phyloP scores from a whole-genome alignment of 2,888 invertebrate species.

The Griposia aprilina region DNA sequence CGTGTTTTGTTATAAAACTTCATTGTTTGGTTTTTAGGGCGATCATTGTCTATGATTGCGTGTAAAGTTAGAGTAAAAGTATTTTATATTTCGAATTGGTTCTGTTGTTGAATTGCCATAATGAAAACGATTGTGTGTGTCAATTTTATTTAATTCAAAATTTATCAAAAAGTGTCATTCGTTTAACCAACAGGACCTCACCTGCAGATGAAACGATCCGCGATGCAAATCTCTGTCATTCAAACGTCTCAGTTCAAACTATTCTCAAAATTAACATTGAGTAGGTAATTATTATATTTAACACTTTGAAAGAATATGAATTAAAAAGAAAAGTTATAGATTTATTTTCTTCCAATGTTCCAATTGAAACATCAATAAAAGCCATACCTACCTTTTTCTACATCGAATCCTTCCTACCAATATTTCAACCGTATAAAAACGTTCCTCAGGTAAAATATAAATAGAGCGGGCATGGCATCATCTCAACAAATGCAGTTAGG shows the following conservation, averaged over 20 bases:
- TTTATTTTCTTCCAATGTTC: background rate
- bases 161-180: too few species aligned
- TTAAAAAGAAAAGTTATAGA: background rate
- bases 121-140: slow-evolving; percentile 2
- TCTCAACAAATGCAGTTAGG: slow-evolving; percentile 80
- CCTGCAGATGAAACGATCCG: background rate
- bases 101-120: background rate
- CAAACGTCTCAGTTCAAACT: background rate
- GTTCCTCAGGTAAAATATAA: slow-evolving; percentile 40
- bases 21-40: slow-evolving; percentile 21
- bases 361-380: background rate
- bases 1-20: slow-evolving; percentile 23
- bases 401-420: slow-evolving; percentile 14
- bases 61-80: background rate
- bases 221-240: background rate
- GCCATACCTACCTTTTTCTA: background rate
- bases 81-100: background rate
- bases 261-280: background rate
- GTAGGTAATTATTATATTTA: background rate
- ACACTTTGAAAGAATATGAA: background rate
- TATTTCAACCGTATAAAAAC: slow-evolving; percentile 20
- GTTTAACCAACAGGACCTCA: background rate
- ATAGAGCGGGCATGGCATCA: slow-evolving; percentile 63
- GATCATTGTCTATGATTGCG: slow-evolving; percentile 9
- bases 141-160: too few species aligned